Evolutionary conservation across 2,797 vertebrate genomes (phyloP).

Genomic region (Propithecus deckenii): DNA sequence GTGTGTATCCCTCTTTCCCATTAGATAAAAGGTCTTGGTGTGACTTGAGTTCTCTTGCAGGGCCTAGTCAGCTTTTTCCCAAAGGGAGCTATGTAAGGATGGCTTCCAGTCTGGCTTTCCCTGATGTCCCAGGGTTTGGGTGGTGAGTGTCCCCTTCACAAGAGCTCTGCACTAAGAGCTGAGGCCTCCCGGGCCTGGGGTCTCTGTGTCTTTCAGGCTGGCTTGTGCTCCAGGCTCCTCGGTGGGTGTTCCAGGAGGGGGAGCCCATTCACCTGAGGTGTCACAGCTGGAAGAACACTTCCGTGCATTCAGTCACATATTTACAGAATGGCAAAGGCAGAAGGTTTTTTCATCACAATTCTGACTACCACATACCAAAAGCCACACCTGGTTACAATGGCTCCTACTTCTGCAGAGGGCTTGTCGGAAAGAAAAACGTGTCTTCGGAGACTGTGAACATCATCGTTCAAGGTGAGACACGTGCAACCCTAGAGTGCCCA

Average conservation of each 20-base stretch:
- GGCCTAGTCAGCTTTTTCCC: neutral
- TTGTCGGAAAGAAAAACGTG: neutral
- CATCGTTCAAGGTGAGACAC: conserved; percentile 47
- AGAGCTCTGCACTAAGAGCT: neutral
- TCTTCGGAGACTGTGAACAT: conserved; percentile 38
- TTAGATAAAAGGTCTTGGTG: neutral
- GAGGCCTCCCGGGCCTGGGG: neutral
- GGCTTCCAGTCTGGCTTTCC: neutral
- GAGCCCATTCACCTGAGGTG: conserved; percentile 49
- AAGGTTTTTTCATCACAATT: neutral
- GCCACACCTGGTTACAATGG: neutral
- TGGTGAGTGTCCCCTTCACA: neutral
- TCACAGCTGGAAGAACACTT: neutral
- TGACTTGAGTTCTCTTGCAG: neutral
- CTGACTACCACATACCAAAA: neutral
- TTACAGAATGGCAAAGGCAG: neutral
- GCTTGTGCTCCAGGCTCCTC: conserved; percentile 54
- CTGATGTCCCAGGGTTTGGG: neutral
- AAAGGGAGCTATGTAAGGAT: no score
- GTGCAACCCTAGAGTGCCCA: no score
- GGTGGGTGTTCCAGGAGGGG: neutral
- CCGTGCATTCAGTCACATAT: neutral
- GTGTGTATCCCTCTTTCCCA: neutral
- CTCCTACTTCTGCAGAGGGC: conserved; percentile 71
- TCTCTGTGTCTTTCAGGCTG: conserved; percentile 62